phyloP scores from a whole-genome alignment of 2,797 vertebrate species.

The Epinephelus malabaricus region DNA sequence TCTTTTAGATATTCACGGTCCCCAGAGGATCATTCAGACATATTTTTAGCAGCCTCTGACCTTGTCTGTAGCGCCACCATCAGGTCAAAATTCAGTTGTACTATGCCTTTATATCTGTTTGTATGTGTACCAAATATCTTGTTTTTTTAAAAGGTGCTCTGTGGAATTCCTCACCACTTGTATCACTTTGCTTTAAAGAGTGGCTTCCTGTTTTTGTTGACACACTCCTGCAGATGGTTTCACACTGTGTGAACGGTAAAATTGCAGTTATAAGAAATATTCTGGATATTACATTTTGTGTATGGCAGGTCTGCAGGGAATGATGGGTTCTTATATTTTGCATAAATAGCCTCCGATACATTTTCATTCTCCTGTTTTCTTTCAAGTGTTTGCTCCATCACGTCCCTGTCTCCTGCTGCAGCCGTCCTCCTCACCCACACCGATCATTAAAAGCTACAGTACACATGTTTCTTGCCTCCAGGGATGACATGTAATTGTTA shows the following conservation, averaged over 20 bases:
- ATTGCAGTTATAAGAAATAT: too few species aligned
- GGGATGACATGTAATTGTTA: conserved; percentile 2
- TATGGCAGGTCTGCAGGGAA: background rate
- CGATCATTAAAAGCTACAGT: conserved; percentile 9
- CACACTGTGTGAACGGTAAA: background rate
- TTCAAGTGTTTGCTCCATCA: background rate
- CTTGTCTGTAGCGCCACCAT: too few species aligned
- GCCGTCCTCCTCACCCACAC: conserved; percentile 1
- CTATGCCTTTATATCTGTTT: too few species aligned
- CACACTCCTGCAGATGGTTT: background rate
- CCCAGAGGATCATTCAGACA: background rate
- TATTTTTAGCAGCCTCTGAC: background rate
- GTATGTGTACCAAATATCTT: too few species aligned
- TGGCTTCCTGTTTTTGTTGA: too few species aligned
- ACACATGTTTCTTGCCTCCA: background rate
- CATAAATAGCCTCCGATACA: background rate
- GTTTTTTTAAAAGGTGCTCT: too few species aligned
- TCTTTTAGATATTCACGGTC: background rate
- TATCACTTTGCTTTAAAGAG: too few species aligned
- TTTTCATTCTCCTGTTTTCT: background rate
- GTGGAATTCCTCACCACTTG: too few species aligned
- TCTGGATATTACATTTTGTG: background rate
- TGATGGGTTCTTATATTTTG: background rate
- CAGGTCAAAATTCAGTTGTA: background rate
- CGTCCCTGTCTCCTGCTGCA: conserved; percentile 5